Conservation (phyloP, 2,888 invertebrate genomes). For the Uloborus plumipes region DNA sequence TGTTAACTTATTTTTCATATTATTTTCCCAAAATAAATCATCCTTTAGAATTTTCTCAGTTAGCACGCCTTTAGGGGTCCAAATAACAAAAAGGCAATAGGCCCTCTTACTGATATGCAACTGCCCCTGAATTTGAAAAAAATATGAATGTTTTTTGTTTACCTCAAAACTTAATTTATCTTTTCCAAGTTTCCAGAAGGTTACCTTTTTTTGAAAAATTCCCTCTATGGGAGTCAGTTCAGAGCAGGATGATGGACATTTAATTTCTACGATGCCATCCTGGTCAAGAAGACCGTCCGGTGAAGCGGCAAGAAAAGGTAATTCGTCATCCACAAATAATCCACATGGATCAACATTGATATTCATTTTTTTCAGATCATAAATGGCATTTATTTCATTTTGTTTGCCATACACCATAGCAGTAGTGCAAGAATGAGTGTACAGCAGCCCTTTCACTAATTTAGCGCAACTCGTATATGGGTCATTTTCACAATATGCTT, state of each 20-base stretch:
- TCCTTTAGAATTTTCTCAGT: too few species aligned
- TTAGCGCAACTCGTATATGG: background rate
- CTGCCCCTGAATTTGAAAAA: conserved; percentile 10
- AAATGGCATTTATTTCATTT: conserved; percentile 1
- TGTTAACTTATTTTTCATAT: too few species aligned
- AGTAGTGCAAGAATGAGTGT: background rate
- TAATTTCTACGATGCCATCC: too few species aligned
- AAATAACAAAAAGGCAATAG: conserved; percentile 8
- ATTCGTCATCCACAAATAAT: background rate
- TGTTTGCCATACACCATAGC: background rate
- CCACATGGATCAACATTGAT: background rate
- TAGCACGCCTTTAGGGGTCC: too few species aligned
- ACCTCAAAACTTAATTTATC: background rate
- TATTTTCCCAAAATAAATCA: too few species aligned
- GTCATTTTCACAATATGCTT: too few species aligned
- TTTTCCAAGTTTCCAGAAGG: background rate
- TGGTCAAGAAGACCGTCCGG: background rate
- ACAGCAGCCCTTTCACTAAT: conserved; percentile 2
- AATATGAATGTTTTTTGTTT: background rate
- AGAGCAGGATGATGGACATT: background rate
- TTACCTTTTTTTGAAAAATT: background rate
- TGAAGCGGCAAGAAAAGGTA: background rate
- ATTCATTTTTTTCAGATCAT: background rate
- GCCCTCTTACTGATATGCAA: background rate
- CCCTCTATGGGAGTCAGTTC: background rate